A percentile compares a stretch with the other conserved stretches of the same genome.
These are phyloP conservation scores for Takifugu rubripes DNA, from an alignment of 2,797 vertebrate genomes.

Conservation along the genomic window DNA sequence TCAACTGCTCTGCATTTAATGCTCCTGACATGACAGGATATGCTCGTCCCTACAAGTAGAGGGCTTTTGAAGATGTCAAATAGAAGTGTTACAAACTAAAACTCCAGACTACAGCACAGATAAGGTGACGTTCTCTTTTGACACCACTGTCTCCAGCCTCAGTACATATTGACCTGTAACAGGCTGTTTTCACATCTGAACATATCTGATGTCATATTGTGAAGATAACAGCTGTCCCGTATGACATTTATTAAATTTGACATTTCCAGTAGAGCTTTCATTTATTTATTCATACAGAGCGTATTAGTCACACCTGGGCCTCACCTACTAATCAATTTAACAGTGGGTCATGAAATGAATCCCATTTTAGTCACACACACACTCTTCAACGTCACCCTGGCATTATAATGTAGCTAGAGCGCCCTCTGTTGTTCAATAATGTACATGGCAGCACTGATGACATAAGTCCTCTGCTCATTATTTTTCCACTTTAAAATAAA, in stretches of 20 bases:
- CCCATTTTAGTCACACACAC: not conserved
- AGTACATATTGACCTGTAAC: not conserved
- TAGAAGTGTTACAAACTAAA: no score
- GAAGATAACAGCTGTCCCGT: constrained; percentile 1
- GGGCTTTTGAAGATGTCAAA: no score
- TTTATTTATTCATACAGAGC: no score
- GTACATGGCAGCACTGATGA: not conserved
- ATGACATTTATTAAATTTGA: not conserved
- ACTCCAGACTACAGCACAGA: no score
- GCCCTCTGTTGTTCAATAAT: constrained; percentile 10
- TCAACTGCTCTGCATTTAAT: not conserved
- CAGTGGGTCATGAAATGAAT: not conserved
- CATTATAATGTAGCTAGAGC: constrained; percentile 2
- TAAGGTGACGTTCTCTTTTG: not conserved
- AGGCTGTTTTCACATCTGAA: not conserved
- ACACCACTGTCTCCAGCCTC: no score
- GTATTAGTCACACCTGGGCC: not conserved
- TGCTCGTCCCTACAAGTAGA: no score
- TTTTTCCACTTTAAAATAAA: not conserved
- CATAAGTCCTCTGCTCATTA: no score
- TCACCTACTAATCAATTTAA: constrained; percentile 1
- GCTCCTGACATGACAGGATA: not conserved
- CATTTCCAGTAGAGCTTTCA: not conserved
- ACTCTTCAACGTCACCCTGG: no score
- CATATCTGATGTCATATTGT: not conserved